A percentile compares a stretch with the other conserved stretches of the same genome.
phyloP scores from a whole-genome alignment of 2,113 vertebrate species.

The Triplophysa dalaica region DNA sequence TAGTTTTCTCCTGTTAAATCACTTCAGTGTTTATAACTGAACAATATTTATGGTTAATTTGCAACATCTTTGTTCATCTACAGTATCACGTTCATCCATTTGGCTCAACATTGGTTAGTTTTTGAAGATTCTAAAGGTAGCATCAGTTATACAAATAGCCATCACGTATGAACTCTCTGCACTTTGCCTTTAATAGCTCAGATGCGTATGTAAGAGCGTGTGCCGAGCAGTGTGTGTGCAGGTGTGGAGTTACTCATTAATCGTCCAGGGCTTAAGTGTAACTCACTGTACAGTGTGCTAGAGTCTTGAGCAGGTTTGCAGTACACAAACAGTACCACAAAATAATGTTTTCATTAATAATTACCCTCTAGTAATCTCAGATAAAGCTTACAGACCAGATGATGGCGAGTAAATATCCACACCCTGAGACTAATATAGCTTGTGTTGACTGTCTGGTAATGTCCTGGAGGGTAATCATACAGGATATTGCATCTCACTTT shows the following conservation, averaged over 20 bases:
- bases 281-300: not conserved
- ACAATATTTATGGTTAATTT: not conserved
- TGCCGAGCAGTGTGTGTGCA: not conserved
- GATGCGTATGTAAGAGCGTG: not conserved
- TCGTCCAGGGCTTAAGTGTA: not conserved
- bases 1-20: no score
- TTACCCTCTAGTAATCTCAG: not conserved
- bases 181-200: constrained; percentile 7
- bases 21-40: not conserved
- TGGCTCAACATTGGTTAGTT: not conserved
- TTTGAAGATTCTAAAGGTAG: not conserved
- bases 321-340: constrained; percentile 4
- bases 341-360: constrained; percentile 13
- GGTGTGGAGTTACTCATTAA: constrained; percentile 32
- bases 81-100: not conserved
- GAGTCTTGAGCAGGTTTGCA: constrained; percentile 2
- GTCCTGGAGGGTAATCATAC: not conserved
- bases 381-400: constrained; percentile 8
- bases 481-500: not conserved
- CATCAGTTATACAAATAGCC: not conserved
- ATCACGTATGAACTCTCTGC: not conserved
- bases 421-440: constrained; percentile 43
- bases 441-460: constrained; percentile 5
- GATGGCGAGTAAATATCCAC: constrained; percentile 27
- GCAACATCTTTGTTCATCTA: not conserved